Evolutionary conservation across 2,797 vertebrate species (phyloP).

Genomic region (Sebastolobus altivelis): DNA sequence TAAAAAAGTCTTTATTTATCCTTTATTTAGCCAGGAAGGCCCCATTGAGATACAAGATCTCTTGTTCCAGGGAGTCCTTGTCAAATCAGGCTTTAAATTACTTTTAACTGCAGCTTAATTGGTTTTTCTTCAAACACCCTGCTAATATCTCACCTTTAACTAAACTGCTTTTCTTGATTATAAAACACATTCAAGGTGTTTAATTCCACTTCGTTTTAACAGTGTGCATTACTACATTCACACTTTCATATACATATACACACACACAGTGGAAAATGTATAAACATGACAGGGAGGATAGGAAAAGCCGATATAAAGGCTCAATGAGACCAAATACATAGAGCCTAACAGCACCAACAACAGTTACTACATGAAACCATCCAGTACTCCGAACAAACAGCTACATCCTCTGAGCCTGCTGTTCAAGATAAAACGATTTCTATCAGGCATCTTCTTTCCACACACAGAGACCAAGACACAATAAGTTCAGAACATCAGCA

Average conservation of each 20-base stretch:
- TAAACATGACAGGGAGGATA: background rate
- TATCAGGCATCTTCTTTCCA: constrained; percentile 23
- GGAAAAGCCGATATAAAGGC: background rate
- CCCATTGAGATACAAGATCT: background rate
- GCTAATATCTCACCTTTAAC: background rate
- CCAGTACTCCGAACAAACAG: constrained; percentile 17
- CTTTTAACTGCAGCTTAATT: background rate
- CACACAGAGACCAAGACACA: constrained; percentile 41
- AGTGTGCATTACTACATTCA: background rate
- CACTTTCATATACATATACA: background rate
- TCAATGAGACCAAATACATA: background rate
- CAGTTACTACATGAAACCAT: constrained; percentile 2
- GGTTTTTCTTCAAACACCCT: background rate
- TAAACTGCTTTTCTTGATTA: background rate
- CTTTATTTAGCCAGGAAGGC: background rate
- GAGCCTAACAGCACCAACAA: background rate
- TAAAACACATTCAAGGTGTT: background rate
- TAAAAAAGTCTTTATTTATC: background rate
- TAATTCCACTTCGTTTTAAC: no score
- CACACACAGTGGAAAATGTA: background rate
- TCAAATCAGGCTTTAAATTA: background rate
- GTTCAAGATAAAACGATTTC: constrained; percentile 29
- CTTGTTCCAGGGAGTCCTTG: background rate
- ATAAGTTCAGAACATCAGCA: constrained; percentile 25
- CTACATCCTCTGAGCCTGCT: constrained; percentile 23